Evolutionary conservation across 2,113 vertebrate genomes (phyloP), one percentile per base, ranked within the genome.

Genomic region (Burhinus oedicnemus): DNA sequence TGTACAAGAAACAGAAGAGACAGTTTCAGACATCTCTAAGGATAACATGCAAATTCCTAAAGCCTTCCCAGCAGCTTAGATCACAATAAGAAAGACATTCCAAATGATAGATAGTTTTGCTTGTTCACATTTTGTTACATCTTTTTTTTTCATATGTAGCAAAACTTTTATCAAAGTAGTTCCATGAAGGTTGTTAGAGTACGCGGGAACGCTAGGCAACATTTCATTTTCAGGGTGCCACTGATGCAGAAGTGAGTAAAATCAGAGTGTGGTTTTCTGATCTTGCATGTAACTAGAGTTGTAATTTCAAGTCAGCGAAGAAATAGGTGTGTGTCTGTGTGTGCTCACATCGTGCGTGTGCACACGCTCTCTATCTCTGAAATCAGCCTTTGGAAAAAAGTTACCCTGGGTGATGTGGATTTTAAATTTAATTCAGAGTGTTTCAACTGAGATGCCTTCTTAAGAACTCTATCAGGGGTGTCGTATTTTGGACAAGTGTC

Each of bases 21-120:
- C 55, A 8, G 64, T 88, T 92, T 87, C 89, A 93, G 89, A 55
- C 87, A 77, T 95, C 95, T 96, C 90, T 93, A 51, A 96, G 96
- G 95, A 88, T 96, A 93, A 94, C 89, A 79, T 95, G 91, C 84
- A 95, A 96, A 95, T 96, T 96, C 95, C 87, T 76, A 90, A 96
- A 95, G 91, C 91, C 95, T 95, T 91, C 83, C 87, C 70, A 68
- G 91, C 70, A 96, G 91, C 96, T 97, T 62, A 95, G 89, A 95
- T 96, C 95, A 70, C 91, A 90, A 72, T 80, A 47, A 92, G 91
- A 85, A 45, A 82, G 89, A 55, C 64, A 29, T 93, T 91, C 78
- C 45, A 71, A 81, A 23, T 72, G 75, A 91, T 61, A 91, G 75
- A 72, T 66, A 42, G 55, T 61, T 93, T 74, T 90, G 38, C 84